Percentiles rank a stretch among this genome's conserved stretches.
phyloP scores from a whole-genome alignment of 1,140 invertebrate genomes.

The Bombus waltoni region DNA sequence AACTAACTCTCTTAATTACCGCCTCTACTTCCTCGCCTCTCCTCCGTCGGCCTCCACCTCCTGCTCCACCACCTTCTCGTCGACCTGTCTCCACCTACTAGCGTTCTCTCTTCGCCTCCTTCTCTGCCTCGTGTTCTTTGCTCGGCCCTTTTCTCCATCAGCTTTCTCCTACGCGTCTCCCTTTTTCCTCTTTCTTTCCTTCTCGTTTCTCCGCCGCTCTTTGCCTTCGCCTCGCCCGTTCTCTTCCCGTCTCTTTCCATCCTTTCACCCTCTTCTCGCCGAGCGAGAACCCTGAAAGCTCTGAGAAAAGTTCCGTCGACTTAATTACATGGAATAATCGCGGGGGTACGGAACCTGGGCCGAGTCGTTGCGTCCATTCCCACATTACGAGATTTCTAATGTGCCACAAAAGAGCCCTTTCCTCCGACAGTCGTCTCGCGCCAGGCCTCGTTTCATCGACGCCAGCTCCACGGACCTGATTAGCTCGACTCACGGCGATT shows the following conservation, averaged over 20 bases:
- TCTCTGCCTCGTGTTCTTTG: constrained; percentile 36
- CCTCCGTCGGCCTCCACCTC: constrained; percentile 63
- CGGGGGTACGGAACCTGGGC: constrained; percentile 65
- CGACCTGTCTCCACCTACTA: constrained; percentile 58
- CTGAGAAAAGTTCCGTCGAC: constrained; percentile 78
- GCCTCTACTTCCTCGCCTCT: constrained; percentile 77
- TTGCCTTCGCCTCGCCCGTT: not conserved
- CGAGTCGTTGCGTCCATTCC: constrained; percentile 54
- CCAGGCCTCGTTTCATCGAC: not conserved
- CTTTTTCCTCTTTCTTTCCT: not conserved
- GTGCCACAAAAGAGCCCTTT: constrained; percentile 61
- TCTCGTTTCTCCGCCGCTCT: constrained; percentile 15
- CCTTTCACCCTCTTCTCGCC: constrained; percentile 30
- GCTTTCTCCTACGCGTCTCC: constrained; percentile 24
- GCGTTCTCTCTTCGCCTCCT: constrained; percentile 37
- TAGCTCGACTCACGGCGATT: not conserved
- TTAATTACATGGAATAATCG: constrained; percentile 83
- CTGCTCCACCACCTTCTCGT: constrained; percentile 65
- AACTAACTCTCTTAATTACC: constrained; percentile 83
- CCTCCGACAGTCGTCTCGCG: not conserved
- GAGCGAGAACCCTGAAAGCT: constrained; percentile 65
- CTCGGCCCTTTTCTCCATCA: not conserved
- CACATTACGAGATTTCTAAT: constrained; percentile 67
- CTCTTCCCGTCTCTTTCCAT: constrained; percentile 23
- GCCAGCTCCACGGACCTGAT: constrained; percentile 14